Evolutionary conservation across 1,140 invertebrate species (phyloP), one percentile per base, ranked within the genome.

Genomic region (Meloidogyne hapla): DNA sequence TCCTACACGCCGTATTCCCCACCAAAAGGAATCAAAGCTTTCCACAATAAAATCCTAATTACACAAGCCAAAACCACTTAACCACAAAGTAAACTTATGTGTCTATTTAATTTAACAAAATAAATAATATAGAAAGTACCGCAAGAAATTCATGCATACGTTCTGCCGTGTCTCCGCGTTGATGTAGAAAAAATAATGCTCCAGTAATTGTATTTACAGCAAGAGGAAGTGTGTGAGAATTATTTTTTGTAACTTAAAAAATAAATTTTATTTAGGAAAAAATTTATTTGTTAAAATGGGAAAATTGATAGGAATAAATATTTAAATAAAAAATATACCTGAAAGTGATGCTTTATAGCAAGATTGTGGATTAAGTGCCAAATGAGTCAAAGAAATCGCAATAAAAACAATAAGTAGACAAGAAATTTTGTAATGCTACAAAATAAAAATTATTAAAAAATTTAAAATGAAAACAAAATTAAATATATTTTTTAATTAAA

Each of bases 371-470:
- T 91, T 93, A 70, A 93, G 91, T 0, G 96, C 94, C n/a, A 99
- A 90, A 88, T 95, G 94, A 4, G 96, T 96, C 81, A 99, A 92
- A 0, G 95, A 95, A 38, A 99, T 95, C 0, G 96, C 96, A 1
- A 99, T 93, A 89, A 98, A 99, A 5, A 99, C 96, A 94, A 99
- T 96, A 23, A 99, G 88, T 8, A 99, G 89, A 88, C 96, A 99
- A 1, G 96, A 93, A 28, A 95, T 90, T 18, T 94, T 89, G 89
- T 99, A 96, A 83, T 99, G 95, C 83, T 94, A 64, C 33, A 73
- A 33, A 61, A 23, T 23, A 18, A 69, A 69, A 38, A 26, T 12
- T 21, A 66, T n/a, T 66, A 18, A 66, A 66, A 66, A 66, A n/a
- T n/a, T n/a, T n/a, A n/a, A n/a, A n/a, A n/a, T n/a, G n/a, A n/a